Evolutionary conservation across 2,797 vertebrate species (phyloP), one percentile per base, ranked within the genome.

Genomic region (Oophaga sylvatica): DNA sequence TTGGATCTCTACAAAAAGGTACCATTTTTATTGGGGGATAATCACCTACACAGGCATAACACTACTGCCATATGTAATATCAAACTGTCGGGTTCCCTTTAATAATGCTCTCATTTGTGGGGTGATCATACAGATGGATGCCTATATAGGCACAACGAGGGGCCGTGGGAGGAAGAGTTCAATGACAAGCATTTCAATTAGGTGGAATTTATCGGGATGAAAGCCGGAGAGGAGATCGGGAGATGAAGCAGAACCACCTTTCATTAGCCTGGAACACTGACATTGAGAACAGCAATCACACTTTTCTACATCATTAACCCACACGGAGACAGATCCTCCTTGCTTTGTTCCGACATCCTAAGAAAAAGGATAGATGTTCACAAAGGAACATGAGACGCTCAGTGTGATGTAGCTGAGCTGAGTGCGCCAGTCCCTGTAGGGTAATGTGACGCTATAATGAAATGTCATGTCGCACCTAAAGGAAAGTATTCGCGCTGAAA

Each of bases 111-210:
- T 92, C 92, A 94, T 65, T 93, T 86, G 48, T 84, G n/a, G n/a
- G 62, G 93, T 92, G 91, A 91, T 93, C 92, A 90, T 91, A 91
- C 90, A 90, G 87, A 83, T 87, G 89, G 0, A 53, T 1, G 48
- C 48, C 11, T 53, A 91, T 94, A 91, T 0, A 91, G 91, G 80
- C 90, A 89, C 92, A 93, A 93, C 9, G 17, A 93, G 90, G 90
- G 92, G 92, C 92, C 92, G 92, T 90, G 91, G 90, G 89, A 92
- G 85, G 88, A 93, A 84, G 68, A 53, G 79, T 19, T 92, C n/a
- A 90, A 90, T 94, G 91, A 91, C 90, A 93, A 94, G 87, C 76
- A 78, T 35, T 16, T 80, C 81, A 93, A 90, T 93, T 92, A 93
- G 86, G 90, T 83, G 83, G 90, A 81, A 93, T 88, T 35, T 85